phyloP scores from a whole-genome alignment of 2,113 vertebrate species.

The Dendropsophus ebraccatus region DNA sequence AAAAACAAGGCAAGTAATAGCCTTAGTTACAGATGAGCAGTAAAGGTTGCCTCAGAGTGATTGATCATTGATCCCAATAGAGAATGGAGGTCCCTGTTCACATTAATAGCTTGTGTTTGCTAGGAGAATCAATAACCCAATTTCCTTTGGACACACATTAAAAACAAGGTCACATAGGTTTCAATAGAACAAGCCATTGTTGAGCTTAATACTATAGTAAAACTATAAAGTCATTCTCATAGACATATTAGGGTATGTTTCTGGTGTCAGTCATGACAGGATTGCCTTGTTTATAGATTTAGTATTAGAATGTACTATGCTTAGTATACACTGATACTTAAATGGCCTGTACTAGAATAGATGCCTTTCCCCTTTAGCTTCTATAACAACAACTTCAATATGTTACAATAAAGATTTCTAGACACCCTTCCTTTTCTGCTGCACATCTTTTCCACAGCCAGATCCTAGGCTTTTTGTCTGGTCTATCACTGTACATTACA shows the following conservation, averaged over 20 bases:
- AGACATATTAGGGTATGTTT: neutral
- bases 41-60: neutral
- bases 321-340: too few species aligned
- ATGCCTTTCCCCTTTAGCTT: too few species aligned
- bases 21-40: neutral
- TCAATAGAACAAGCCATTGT: neutral
- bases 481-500: too few species aligned
- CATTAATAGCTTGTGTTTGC: constrained; percentile 18
- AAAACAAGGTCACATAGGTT: neutral
- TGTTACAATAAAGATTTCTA: too few species aligned
- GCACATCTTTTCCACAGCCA: too few species aligned
- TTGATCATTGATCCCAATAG: constrained; percentile 1
- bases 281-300: too few species aligned
- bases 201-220: neutral
- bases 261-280: neutral
- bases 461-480: too few species aligned
- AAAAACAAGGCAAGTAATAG: neutral
- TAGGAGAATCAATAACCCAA: constrained; percentile 4
- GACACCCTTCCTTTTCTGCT: too few species aligned
- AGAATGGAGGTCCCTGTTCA: neutral
- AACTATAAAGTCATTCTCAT: neutral
- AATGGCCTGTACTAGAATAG: too few species aligned
- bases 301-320: too few species aligned
- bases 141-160: neutral
- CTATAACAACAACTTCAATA: too few species aligned